Evolutionary conservation across 2,888 invertebrate genomes (phyloP).

Genomic region (Tachina fera): DNA sequence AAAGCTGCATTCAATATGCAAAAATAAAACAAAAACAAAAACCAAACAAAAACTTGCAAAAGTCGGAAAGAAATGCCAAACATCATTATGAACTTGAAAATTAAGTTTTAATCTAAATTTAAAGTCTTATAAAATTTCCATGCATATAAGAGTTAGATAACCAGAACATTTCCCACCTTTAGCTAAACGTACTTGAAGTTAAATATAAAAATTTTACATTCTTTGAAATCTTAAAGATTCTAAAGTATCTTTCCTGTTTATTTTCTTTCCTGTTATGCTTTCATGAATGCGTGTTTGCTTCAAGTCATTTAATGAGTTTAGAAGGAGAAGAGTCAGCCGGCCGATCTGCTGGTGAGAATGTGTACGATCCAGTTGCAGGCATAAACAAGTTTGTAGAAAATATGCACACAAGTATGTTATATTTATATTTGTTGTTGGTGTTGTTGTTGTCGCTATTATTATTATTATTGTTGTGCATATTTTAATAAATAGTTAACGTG

Average conservation of each 20-base stretch:
- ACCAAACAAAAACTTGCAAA: neutral
- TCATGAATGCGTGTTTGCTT: constrained; percentile 30
- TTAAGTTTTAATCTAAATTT: constrained; percentile 6
- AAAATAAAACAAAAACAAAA: neutral
- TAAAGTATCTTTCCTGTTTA: neutral
- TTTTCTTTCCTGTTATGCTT: constrained; percentile 11
- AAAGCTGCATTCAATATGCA: constrained; percentile 12
- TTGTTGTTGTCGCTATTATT: neutral
- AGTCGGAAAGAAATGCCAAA: constrained; percentile 24
- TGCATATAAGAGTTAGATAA: constrained; percentile 77
- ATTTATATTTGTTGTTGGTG: constrained; percentile 7
- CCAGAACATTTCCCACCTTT: constrained; percentile 59
- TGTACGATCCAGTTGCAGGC: neutral
- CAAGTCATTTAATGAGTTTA: constrained; percentile 5
- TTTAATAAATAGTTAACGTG: constrained; percentile 39
- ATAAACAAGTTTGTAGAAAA: constrained; percentile 55
- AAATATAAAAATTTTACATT: constrained; percentile 30
- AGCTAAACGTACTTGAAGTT: constrained; percentile 19
- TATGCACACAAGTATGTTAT: constrained; percentile 35
- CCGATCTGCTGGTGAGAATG: neutral
- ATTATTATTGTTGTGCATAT: constrained; percentile 23
- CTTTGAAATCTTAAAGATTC: constrained; percentile 18
- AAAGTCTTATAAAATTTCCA: constrained; percentile 74
- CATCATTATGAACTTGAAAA: constrained; percentile 8
- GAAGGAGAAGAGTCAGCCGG: neutral